These are phyloP conservation scores for Coturnix japonica DNA, from an alignment of 2,113 vertebrate genomes.

Conservation along the genomic window DNA sequence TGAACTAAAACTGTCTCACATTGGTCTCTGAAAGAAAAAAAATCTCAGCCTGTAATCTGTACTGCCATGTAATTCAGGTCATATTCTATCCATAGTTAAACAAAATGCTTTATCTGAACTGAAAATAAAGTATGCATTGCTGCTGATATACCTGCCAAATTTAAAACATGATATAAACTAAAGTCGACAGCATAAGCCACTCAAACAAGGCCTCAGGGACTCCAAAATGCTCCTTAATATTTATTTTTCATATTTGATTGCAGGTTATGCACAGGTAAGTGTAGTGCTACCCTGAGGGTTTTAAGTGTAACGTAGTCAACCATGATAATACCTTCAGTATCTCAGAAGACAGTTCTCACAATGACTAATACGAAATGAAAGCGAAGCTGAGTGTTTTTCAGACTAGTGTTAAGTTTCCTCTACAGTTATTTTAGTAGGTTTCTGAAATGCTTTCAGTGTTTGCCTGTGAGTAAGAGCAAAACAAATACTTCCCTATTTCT, in stretches of 20 bases:
- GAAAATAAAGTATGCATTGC: constrained; percentile 42
- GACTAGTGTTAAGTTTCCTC: constrained; percentile 14
- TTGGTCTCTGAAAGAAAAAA: neutral
- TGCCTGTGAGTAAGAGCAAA: neutral
- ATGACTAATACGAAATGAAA: constrained; percentile 60
- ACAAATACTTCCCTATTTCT: neutral
- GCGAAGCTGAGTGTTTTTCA: constrained; percentile 38
- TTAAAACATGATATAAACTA: constrained; percentile 61
- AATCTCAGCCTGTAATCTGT: neutral
- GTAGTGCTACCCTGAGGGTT: constrained; percentile 67
- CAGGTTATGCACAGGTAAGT: constrained; percentile 68
- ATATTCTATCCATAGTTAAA: constrained; percentile 29
- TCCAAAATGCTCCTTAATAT: constrained; percentile 65
- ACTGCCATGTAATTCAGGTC: neutral
- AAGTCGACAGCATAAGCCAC: constrained; percentile 59
- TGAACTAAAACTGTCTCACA: neutral
- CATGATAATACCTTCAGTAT: constrained; percentile 66
- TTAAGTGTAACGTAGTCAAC: constrained; percentile 70
- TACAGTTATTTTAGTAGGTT: neutral
- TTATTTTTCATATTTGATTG: constrained; percentile 74
- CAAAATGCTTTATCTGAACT: constrained; percentile 50
- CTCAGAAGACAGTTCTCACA: constrained; percentile 35
- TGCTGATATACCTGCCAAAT: constrained; percentile 63
- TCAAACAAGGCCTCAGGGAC: constrained; percentile 62
- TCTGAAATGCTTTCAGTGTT: constrained; percentile 1